phyloP scores from a whole-genome alignment of 2,797 vertebrate species.

The Neosilurus hyrtlii region DNA sequence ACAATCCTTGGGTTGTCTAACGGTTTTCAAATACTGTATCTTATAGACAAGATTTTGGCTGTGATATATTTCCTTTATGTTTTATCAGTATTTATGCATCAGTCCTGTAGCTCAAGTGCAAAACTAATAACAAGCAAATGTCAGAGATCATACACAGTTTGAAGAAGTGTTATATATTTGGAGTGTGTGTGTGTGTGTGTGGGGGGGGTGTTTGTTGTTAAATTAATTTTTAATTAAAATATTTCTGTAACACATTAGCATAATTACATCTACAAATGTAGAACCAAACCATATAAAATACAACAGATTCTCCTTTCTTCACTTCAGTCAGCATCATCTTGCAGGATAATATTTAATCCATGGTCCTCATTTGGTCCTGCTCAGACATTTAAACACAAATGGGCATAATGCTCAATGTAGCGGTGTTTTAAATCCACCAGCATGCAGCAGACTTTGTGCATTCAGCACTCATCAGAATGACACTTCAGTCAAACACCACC shows the following conservation, averaged over 20 bases:
- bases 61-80: not conserved
- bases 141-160: not conserved
- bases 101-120: not conserved
- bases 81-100: not conserved
- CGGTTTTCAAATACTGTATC: not conserved
- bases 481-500: slow-evolving; percentile 19
- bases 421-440: slow-evolving; percentile 28
- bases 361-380: not conserved
- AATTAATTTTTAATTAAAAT: not conserved
- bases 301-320: not conserved
- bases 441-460: slow-evolving; percentile 48
- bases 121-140: not conserved
- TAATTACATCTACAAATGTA: not conserved
- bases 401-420: not conserved
- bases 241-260: not conserved
- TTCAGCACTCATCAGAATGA: slow-evolving; percentile 28
- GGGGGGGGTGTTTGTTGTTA: no score
- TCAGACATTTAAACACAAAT: slow-evolving; percentile 31
- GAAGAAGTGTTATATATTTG: not conserved
- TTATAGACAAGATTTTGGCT: slow-evolving; percentile 5
- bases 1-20: not conserved
- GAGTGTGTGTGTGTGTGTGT: no score
- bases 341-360: not conserved
- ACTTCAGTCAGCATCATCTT: not conserved
- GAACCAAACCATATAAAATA: not conserved